Evolutionary conservation across 2,113 vertebrate species (phyloP).

Genomic region (Holacanthus passer): DNA sequence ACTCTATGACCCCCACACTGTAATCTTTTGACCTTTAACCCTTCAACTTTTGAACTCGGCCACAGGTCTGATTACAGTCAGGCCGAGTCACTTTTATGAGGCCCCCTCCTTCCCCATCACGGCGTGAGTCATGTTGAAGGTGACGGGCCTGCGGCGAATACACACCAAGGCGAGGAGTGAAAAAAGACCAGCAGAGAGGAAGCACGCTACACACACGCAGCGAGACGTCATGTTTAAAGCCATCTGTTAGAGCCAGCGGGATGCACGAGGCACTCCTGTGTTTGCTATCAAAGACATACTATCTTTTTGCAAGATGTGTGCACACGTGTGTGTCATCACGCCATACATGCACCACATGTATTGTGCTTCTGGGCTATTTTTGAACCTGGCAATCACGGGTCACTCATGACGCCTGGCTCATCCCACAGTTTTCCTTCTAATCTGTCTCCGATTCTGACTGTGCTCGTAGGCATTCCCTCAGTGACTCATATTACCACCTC

Average conservation of each 20-base stretch:
- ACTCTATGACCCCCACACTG: not conserved
- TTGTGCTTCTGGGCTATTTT: conserved; percentile 43
- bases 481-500: conserved; percentile 34
- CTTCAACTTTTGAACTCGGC: conserved; percentile 44
- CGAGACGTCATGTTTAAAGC: conserved; percentile 54
- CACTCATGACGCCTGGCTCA: conserved; percentile 47
- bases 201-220: conserved; percentile 47
- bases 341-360: conserved; percentile 2
- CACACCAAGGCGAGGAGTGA: conserved; percentile 33
- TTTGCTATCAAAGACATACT: conserved; percentile 50
- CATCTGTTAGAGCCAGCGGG: conserved; percentile 68
- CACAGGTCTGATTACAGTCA: conserved; percentile 40
- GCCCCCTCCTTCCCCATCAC: conserved; percentile 28
- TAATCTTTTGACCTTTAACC: conserved; percentile 47
- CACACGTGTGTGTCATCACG: not conserved
- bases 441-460: conserved; percentile 30
- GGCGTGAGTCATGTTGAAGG: conserved; percentile 58
- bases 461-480: conserved; percentile 41
- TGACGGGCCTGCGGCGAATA: conserved; percentile 44
- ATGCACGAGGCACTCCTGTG: conserved; percentile 21
- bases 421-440: conserved; percentile 27
- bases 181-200: conserved; percentile 40
- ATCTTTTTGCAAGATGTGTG: conserved; percentile 30
- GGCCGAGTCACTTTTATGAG: conserved; percentile 36
- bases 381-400: conserved; percentile 43